Base-by-base conservation (phyloP, 2,113 vertebrate species). In the Chascanopsetta lugubris region DNA sequence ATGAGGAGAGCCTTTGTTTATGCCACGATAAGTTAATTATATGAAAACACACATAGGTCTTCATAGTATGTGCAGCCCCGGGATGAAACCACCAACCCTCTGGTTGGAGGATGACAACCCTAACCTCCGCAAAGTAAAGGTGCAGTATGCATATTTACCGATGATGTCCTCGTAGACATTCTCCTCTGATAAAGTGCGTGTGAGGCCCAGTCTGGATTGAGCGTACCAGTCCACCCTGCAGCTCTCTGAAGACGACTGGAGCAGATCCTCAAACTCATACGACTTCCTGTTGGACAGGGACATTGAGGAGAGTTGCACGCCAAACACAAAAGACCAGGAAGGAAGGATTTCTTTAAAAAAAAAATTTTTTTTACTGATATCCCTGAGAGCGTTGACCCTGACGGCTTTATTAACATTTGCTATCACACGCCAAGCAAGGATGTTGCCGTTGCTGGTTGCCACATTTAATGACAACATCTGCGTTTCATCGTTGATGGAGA, bases 151-250 rank as follows among this genome's bases (percentile, higher is more conserved):
- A 17, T 25, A n/a, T 72, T 92, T 95, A 99, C 97, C 97, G 77
- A 96, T 89, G 61, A 99, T 98, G 88, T 99, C 97, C 80, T 99
- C 97, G 0, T 99, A 99, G 90, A 99, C 87, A 40, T 99, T 99
- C 83, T 98, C 97, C 78, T 98, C 96, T 0, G 97, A 98, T 93
- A 98, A 95, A 94, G 97, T 97, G 94, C 95, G 95, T 74, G 95
- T 93, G 42, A 97, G 93, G 38, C 95, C 94, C 90, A 97, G 83
- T 86, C 94, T 95, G 29, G 95, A 94, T 88, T 96, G 96, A 21
- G 96, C 95, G 0, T 96, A 96, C 95, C 96, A 96, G 82, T 98
- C 95, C 64, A 93, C 95, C 58, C 92, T 89, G 73, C 92, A 91
- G 22, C 87, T 92, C 67, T 98, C 94, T 0, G 92, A 84, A 0